Evolutionary conservation across 2,797 vertebrate species (phyloP), one percentile per base, ranked within the genome.

Genomic region (Chrosomus eos): DNA sequence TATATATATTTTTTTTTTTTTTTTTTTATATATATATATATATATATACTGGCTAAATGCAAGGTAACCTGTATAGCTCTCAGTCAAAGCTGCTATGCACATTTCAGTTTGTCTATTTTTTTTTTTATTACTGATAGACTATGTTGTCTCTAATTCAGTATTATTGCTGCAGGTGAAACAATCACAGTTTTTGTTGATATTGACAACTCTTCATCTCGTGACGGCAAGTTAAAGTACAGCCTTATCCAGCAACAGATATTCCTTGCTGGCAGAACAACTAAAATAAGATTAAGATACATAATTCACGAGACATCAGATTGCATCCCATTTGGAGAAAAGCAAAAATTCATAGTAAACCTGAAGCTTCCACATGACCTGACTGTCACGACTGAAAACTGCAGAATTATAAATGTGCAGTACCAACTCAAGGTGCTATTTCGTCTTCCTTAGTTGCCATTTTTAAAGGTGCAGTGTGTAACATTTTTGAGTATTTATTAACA

Each of bases 161-260:
- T 67, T 36, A 45, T 1, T 87, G 21, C 76, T 88, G 73, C 86
- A 98, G 98, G 97, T 95, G 97, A 99, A 92, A 96, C 94, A 67
- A 93, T 97, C 87, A 90, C 91, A 86, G 93, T 97, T 91, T 94
- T 95, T 87, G 96, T 95, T 80, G 96, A 97, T 88, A 92, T 98
- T 91, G 95, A 97, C 89, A 99, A 99, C 70, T 95, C 95, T 87
- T 98, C 97, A 80, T 97, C 97, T 88, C 95, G 95, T 73, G 86
- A 93, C 1, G 88, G 93, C 96, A 93, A 92, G 90, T 95, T 97
- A 90, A 97, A 98, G 94, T 95, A 97, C 95, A 94, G 89, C 91
- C 89, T 97, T 85, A 93, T 91, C 82, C 94, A 94, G 92, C 90
- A 91, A 31, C 92, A 97, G 84, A 88, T 93, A 68, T 97, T 94